Evolutionary conservation across 1,140 invertebrate species (phyloP).

Genomic region (Euwallacea similis): DNA sequence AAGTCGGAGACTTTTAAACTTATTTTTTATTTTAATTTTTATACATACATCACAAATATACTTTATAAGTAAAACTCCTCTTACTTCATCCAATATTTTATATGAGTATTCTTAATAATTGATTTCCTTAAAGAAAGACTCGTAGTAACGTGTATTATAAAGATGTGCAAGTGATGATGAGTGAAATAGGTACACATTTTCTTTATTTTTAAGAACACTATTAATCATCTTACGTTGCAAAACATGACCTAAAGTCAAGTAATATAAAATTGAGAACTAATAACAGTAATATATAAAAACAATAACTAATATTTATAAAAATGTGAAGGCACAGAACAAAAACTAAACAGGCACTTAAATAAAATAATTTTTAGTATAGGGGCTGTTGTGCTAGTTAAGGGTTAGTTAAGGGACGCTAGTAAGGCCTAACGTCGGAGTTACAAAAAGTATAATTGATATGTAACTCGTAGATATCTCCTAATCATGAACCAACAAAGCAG

Average conservation of each 20-base stretch:
- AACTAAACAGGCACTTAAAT: neutral
- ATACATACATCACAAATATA: constrained; percentile 22
- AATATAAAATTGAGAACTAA: neutral
- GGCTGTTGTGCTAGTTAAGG: neutral
- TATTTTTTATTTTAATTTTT: constrained; percentile 12
- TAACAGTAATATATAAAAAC: neutral
- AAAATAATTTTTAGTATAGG: neutral
- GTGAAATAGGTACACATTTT: constrained; percentile 3
- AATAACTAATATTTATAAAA: neutral
- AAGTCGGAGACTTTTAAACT: neutral
- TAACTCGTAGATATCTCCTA: neutral
- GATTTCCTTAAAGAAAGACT: constrained; percentile 10
- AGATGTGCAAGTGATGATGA: neutral
- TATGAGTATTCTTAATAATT: constrained; percentile 23
- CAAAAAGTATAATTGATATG: neutral
- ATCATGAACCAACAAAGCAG: neutral
- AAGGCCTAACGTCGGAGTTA: neutral
- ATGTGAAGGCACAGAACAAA: neutral
- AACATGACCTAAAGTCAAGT: neutral
- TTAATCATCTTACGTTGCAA: neutral
- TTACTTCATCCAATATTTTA: constrained; percentile 4
- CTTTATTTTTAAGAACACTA: neutral
- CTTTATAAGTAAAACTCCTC: constrained; percentile 10
- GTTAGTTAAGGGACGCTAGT: too few relatives aligned
- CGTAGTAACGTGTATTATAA: neutral